phyloP scores from a whole-genome alignment of 2,888 invertebrate genomes.

The Drosophila subquinaria region DNA sequence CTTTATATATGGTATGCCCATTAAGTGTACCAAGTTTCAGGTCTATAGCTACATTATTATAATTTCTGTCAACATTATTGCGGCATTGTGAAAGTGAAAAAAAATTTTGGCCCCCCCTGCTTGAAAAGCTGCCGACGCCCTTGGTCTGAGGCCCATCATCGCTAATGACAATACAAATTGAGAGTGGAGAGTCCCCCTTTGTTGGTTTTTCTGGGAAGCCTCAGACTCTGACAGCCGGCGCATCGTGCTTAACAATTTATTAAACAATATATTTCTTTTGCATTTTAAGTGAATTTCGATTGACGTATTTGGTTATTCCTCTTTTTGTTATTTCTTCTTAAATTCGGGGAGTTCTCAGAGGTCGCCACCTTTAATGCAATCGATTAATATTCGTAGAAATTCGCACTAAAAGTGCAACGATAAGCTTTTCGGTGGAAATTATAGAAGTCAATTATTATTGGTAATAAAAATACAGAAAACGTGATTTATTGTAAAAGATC shows the following conservation, averaged over 20 bases:
- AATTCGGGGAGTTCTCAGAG: conserved; percentile 33
- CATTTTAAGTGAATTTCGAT: conserved; percentile 66
- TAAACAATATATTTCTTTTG: conserved; percentile 69
- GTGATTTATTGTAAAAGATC: too few species aligned
- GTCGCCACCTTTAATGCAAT: conserved; percentile 59
- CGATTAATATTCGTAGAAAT: conserved; percentile 65
- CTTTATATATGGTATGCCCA: too few species aligned
- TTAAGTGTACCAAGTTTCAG: too few species aligned
- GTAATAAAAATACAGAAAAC: too few species aligned
- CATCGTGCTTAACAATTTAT: conserved; percentile 64
- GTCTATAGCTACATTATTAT: too few species aligned
- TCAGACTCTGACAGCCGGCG: conserved; percentile 59
- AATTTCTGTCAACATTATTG: too few species aligned
- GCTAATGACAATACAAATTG: conserved; percentile 80
- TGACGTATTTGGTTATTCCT: conserved; percentile 24
- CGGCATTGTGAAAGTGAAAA: too few species aligned
- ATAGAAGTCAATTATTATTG: background rate
- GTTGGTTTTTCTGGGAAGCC: conserved; percentile 66
- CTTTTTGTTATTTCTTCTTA: background rate
- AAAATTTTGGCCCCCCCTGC: too few species aligned
- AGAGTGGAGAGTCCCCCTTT: conserved; percentile 53
- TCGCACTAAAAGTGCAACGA: background rate
- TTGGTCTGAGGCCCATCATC: conserved; percentile 65
- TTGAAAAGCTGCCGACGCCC: too few species aligned
- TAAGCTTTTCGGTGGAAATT: background rate